Conservation (phyloP, 2,113 vertebrate genomes). For the Platichthys stellatus region DNA sequence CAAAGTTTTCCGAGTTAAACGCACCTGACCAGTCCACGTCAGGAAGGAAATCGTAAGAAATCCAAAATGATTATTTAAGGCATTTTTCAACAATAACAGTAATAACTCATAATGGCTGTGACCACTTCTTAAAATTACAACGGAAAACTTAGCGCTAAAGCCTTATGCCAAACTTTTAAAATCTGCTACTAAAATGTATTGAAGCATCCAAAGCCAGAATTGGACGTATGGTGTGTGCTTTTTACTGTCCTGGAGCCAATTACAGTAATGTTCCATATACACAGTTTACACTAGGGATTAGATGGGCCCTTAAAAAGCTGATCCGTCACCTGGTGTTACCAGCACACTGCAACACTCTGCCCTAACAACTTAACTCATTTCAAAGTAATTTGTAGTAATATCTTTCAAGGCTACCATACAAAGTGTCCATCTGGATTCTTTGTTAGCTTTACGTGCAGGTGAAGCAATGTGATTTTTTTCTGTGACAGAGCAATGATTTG, state of each 20-base stretch:
- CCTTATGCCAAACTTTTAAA: constrained; percentile 40
- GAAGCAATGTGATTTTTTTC: constrained; percentile 12
- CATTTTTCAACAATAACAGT: constrained; percentile 50
- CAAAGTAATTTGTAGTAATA: constrained; percentile 9
- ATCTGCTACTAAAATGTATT: constrained; percentile 26
- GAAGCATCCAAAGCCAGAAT: constrained; percentile 10
- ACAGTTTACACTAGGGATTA: constrained; percentile 42
- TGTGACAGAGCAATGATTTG: constrained; percentile 32
- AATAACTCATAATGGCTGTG: constrained; percentile 41
- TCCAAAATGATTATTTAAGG: constrained; percentile 35
- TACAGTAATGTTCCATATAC: constrained; percentile 53
- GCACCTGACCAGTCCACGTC: constrained; percentile 12
- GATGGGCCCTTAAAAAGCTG: constrained; percentile 46
- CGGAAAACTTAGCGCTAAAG: constrained; percentile 34
- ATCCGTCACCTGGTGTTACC: constrained; percentile 14
- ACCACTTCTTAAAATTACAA: constrained; percentile 27
- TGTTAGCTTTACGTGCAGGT: constrained; percentile 27
- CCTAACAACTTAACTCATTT: constrained; percentile 8
- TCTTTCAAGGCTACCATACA: constrained; percentile 22
- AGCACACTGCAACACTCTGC: constrained; percentile 13
- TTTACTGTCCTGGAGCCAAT: constrained; percentile 51
- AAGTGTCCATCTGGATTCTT: constrained; percentile 31
- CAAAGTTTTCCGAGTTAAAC: constrained; percentile 37
- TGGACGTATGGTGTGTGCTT: constrained; percentile 30
- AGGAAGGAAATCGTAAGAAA: constrained; percentile 39